A percentile compares a stretch with the other conserved stretches of the same genome.
These are phyloP conservation scores for Drosophila tani DNA, from an alignment of 1,140 invertebrate genomes.

Conservation along the genomic window DNA sequence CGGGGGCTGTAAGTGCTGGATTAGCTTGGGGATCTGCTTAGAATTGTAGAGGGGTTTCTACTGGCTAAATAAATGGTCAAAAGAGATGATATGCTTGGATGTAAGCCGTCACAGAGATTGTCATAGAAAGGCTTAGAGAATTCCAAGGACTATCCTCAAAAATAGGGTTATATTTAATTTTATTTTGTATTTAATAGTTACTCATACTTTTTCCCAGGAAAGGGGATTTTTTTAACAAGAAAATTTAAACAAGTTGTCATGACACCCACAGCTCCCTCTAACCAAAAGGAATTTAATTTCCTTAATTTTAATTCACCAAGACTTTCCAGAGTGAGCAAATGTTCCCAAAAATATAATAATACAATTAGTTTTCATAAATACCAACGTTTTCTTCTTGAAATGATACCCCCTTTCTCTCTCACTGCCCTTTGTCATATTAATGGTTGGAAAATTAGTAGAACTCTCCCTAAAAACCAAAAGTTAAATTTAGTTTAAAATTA, in stretches of 20 bases:
- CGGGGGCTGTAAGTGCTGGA: constrained; percentile 34
- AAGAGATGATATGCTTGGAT: not conserved
- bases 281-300: not conserved
- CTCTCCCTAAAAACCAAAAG: too few species aligned
- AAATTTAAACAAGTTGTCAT: not conserved
- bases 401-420: too few species aligned
- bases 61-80: constrained; percentile 25
- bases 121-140: not conserved
- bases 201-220: not conserved
- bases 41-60: constrained; percentile 11
- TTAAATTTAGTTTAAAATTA: too few species aligned
- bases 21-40: constrained; percentile 25
- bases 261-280: not conserved
- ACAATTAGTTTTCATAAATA: not conserved
- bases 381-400: not conserved
- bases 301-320: not conserved
- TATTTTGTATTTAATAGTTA: too few species aligned
- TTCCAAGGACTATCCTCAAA: not conserved
- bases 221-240: not conserved
- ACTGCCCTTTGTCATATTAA: too few species aligned
- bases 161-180: not conserved
- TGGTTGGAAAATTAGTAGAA: too few species aligned
- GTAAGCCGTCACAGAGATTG: constrained; percentile 1
- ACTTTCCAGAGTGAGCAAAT: not conserved
- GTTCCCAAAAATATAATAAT: not conserved